Percentiles rank a stretch among this genome's conserved stretches.
phyloP scores from a whole-genome alignment of 2,888 invertebrate genomes.

The Subacronicta megacephala region DNA sequence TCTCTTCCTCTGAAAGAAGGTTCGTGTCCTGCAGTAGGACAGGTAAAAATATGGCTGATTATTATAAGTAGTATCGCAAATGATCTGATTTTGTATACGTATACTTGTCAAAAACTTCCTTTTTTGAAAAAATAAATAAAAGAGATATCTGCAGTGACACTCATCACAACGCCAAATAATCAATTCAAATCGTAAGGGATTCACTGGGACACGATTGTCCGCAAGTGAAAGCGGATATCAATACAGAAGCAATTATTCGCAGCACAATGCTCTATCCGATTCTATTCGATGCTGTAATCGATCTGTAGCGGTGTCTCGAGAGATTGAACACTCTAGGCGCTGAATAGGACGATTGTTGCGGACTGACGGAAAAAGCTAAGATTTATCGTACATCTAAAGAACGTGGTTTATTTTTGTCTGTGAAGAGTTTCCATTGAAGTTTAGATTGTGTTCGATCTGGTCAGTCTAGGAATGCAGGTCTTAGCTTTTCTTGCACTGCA shows the following conservation, averaged over 20 bases:
- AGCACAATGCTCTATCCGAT: slow-evolving; percentile 54
- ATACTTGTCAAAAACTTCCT: too few species aligned
- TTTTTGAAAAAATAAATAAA: too few species aligned
- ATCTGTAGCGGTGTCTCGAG: slow-evolving; percentile 51
- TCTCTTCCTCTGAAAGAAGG: too few species aligned
- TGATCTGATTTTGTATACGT: too few species aligned
- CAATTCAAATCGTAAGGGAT: slow-evolving; percentile 40
- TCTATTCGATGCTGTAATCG: slow-evolving; percentile 51
- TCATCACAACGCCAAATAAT: slow-evolving; percentile 22
- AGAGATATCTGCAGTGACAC: not conserved
- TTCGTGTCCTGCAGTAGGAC: too few species aligned
- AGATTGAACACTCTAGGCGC: slow-evolving; percentile 49
- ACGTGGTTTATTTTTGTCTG: slow-evolving; percentile 52
- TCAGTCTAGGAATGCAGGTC: slow-evolving; percentile 35
- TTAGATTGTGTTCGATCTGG: slow-evolving; percentile 52
- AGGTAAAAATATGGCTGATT: too few species aligned
- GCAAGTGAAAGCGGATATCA: slow-evolving; percentile 50
- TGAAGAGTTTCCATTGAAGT: slow-evolving; percentile 47
- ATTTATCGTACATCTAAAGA: slow-evolving; percentile 47
- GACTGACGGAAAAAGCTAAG: slow-evolving; percentile 50
- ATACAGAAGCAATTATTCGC: slow-evolving; percentile 57
- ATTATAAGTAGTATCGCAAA: too few species aligned
- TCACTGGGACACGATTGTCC: slow-evolving; percentile 40
- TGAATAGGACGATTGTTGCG: slow-evolving; percentile 53
- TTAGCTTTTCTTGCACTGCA: slow-evolving; percentile 13